A percentile compares a stretch with the other conserved stretches of the same genome.
These are phyloP conservation scores for Malurus melanocephalus DNA, from an alignment of 2,113 vertebrate genomes.

Conservation along the genomic window DNA sequence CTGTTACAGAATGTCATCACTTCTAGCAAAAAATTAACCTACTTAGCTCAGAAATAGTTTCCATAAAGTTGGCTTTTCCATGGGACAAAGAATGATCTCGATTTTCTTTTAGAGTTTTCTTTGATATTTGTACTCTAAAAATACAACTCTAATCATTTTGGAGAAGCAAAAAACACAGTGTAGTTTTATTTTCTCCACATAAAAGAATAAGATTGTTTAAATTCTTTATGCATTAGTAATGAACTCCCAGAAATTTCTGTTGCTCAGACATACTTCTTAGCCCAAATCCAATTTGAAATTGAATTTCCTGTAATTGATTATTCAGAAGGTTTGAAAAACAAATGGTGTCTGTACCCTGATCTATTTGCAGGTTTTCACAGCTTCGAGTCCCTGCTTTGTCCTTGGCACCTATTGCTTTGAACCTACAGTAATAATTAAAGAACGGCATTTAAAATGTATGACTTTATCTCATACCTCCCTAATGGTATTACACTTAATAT, in stretches of 20 bases:
- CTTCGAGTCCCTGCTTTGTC: conserved; percentile 35
- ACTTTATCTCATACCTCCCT: conserved; percentile 46
- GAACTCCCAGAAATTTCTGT: not conserved
- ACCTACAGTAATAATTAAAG: conserved; percentile 70
- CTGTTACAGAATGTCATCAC: not conserved
- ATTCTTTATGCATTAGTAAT: not conserved
- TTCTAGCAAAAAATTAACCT: not conserved
- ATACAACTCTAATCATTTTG: not conserved
- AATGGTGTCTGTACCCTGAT: not conserved
- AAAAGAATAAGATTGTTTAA: not conserved
- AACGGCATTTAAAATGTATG: conserved; percentile 64
- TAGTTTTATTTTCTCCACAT: not conserved
- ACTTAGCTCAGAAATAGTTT: not conserved
- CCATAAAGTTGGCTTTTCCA: not conserved
- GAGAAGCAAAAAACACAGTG: not conserved
- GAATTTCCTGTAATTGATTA: conserved; percentile 8
- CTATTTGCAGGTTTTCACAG: conserved; percentile 4
- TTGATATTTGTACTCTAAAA: not conserved
- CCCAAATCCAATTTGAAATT: not conserved
- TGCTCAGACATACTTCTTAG: not conserved
- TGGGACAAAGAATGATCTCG: not conserved
- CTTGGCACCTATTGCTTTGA: conserved; percentile 57
- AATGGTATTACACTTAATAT: conserved; percentile 41
- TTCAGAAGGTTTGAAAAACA: conserved; percentile 40
- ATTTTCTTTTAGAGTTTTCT: not conserved